Evolutionary conservation across 2,113 vertebrate species (phyloP), one percentile per base, ranked within the genome.

Genomic region (Blennius ocellaris): DNA sequence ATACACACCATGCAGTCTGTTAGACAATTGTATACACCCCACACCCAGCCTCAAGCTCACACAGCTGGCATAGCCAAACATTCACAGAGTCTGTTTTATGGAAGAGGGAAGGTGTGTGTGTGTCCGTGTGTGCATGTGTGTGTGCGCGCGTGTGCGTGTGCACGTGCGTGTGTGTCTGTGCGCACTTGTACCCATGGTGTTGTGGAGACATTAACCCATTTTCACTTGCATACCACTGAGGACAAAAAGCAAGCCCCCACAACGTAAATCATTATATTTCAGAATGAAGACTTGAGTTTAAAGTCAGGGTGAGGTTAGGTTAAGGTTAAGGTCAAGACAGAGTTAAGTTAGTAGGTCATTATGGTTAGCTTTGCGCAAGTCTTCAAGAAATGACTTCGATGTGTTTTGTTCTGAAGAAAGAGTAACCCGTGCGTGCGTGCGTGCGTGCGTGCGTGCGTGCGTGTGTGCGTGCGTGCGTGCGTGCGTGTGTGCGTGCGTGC

Each of bases 11-110:
- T 60, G 76, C 89, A 81, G 82, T 73, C 85, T 75, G 69, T 79
- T 82, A 58, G 80, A 76, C 80, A 78, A 66, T 74, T 90, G 85
- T 90, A 90, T 86, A 92, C 80, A 87, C 76, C 81, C 82, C 80
- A 88, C 84, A 83, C 85, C 82, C 86, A 76, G 37, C 14, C 7
- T 67, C 77, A 75, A 90, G 81, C 71, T 80, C 87, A 75, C 83
- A 87, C 85, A 89, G 90, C 89, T 91, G 85, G 85, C 74, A 84
- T 77, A 59, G 70, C 53, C 87, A 92, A 91, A 92, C 80, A 93
- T 85, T 89, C 78, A 83, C 78, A 69, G 69, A 48, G 62, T 75
- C 65, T 75, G 72, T 67, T 72, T 75, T 55, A 52, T 54, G 21
- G n/a, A 60, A 11, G 50, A 21, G 43, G 53, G 62, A 5, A 37